phyloP scores from a whole-genome alignment of 2,113 vertebrate genomes.

The Pithys albifrons region DNA sequence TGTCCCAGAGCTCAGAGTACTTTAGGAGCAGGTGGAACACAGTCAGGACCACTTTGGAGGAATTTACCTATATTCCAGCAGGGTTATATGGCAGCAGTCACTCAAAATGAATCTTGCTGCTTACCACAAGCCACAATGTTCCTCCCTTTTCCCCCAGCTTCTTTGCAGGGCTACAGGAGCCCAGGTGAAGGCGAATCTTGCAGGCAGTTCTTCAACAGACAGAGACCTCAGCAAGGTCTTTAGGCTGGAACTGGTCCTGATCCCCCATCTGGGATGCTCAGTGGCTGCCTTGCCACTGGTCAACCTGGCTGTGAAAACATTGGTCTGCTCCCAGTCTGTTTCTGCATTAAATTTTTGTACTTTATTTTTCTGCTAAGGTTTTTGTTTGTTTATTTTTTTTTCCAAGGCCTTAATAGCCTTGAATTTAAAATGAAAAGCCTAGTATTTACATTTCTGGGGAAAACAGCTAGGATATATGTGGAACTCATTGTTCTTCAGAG shows the following conservation, averaged over 20 bases:
- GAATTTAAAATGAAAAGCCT: background rate
- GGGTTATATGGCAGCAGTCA: background rate
- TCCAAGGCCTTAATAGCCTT: background rate
- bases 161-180: background rate
- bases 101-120: background rate
- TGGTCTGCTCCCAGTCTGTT: background rate
- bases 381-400: background rate
- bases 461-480: background rate
- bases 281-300: background rate
- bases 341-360: background rate
- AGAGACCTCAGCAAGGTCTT: background rate
- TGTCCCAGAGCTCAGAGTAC: background rate
- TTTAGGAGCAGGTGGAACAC: background rate
- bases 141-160: accelerated
- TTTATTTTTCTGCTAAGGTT: background rate
- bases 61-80: background rate
- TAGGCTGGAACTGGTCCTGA: background rate
- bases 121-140: background rate
- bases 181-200: background rate
- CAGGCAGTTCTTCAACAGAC: background rate
- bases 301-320: background rate
- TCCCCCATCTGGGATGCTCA: background rate
- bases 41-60: background rate
- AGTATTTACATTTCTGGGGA: background rate
- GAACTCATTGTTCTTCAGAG: background rate